A percentile compares a stretch with the other conserved stretches of the same genome.
Conservation (phyloP, 2,113 vertebrate species). For the Pelecanus crispus region DNA sequence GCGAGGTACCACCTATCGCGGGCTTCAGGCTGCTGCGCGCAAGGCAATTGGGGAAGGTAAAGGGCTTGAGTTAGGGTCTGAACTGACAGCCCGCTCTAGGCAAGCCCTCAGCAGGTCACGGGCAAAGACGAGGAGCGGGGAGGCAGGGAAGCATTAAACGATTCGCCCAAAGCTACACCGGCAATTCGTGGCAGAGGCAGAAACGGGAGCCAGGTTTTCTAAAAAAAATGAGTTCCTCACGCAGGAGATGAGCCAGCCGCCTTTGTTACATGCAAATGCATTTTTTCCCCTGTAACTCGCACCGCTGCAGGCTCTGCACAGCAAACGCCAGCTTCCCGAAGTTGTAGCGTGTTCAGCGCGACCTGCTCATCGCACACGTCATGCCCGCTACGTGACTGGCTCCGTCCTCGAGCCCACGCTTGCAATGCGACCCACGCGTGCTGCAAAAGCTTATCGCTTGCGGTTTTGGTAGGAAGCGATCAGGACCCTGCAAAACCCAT, state of each 20-base stretch:
- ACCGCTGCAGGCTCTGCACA: not conserved
- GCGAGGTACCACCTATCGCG: rapidly evolving
- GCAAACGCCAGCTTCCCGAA: not conserved
- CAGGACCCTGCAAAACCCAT: not conserved
- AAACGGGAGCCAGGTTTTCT: not conserved
- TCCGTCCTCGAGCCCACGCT: not conserved
- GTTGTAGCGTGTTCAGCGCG: not conserved
- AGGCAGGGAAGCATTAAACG: not conserved
- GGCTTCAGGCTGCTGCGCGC: rapidly evolving
- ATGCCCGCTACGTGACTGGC: not conserved
- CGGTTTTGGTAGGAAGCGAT: not conserved
- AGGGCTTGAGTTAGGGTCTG: not conserved
- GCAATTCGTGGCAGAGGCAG: not conserved
- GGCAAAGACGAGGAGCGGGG: not conserved
- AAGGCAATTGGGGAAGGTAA: not conserved
- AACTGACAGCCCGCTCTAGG: not conserved
- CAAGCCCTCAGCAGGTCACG: not conserved
- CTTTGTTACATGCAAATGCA: constrained; percentile 11
- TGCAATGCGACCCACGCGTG: rapidly evolving
- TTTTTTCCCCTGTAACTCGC: not conserved
- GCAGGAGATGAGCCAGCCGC: constrained; percentile 6
- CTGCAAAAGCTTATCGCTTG: not conserved
- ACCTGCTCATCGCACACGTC: not conserved
- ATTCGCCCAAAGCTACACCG: not conserved
- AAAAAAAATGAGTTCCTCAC: not conserved